Percentiles rank a stretch among this genome's conserved stretches.
These are phyloP conservation scores for Benthosema pterotum DNA, from an alignment of 2,797 vertebrate species.

Conservation along the genomic window DNA sequence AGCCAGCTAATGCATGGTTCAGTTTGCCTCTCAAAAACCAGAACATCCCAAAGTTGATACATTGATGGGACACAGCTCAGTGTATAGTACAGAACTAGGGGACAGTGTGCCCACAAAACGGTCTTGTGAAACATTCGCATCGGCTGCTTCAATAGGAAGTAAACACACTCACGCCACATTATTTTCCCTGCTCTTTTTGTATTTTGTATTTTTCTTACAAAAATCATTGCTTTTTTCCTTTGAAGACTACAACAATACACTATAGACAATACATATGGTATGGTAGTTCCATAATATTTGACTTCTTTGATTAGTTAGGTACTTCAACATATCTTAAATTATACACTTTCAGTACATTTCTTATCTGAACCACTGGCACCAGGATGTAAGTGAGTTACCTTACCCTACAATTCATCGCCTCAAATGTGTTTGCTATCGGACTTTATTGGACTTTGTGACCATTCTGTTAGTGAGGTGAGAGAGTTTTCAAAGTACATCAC, in stretches of 20 bases:
- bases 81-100: constrained; percentile 10
- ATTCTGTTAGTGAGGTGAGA: constrained; percentile 52
- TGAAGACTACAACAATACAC: constrained; percentile 73
- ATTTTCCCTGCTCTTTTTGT: constrained; percentile 65
- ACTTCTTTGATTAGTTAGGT: constrained; percentile 78
- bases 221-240: constrained; percentile 66
- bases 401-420: constrained; percentile 38
- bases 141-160: constrained; percentile 46
- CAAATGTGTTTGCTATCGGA: constrained; percentile 25
- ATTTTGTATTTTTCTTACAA: constrained; percentile 71
- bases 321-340: constrained; percentile 88
- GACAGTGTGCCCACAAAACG: constrained; percentile 16
- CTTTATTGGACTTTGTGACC: constrained; percentile 25
- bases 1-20: constrained; percentile 51
- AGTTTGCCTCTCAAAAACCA: constrained; percentile 17
- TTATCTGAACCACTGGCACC: constrained; percentile 75
- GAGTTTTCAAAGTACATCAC: constrained; percentile 49
- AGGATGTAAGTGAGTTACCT: constrained; percentile 55
- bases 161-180: constrained; percentile 44
- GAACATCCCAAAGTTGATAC: constrained; percentile 22
- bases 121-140: constrained; percentile 44
- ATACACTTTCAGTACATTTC: constrained; percentile 85
- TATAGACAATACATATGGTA: constrained; percentile 82
- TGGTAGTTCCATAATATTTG: constrained; percentile 73
- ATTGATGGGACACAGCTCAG: constrained; percentile 13